phyloP scores from a whole-genome alignment of 2,888 invertebrate genomes.

The Aspidiotus destructor region DNA sequence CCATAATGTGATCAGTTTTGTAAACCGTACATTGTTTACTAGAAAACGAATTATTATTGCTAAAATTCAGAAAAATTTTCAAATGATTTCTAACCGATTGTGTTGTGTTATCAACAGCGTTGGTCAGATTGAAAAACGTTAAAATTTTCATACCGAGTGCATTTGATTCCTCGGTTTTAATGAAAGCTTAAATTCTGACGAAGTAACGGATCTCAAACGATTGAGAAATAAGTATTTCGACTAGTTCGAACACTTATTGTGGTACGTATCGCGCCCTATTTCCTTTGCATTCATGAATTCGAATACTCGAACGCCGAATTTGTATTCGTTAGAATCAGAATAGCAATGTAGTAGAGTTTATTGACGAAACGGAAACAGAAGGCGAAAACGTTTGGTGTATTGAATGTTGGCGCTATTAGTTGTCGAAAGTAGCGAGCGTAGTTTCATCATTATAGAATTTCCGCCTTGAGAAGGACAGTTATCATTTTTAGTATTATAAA shows the following conservation, averaged over 20 bases:
- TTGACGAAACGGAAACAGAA: too few species aligned
- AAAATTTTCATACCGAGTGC: not conserved
- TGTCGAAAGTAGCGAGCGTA: not conserved
- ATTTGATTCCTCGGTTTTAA: not conserved
- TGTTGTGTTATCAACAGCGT: slow-evolving; percentile 5
- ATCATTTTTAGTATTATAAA: too few species aligned
- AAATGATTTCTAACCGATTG: not conserved
- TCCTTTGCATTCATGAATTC: slow-evolving; percentile 6
- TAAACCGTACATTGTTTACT: slow-evolving; percentile 6
- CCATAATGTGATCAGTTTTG: slow-evolving; percentile 10
- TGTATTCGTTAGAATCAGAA: slow-evolving; percentile 8
- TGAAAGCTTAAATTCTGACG: not conserved
- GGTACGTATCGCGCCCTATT: slow-evolving; percentile 32
- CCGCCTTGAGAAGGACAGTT: too few species aligned
- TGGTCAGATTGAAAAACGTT: not conserved
- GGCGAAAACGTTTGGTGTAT: too few species aligned
- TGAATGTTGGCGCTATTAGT: slow-evolving; percentile 12
- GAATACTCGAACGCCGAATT: not conserved
- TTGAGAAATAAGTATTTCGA: not conserved
- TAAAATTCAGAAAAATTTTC: slow-evolving; percentile 1
- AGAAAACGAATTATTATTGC: not conserved
- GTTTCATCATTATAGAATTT: slow-evolving; percentile 7
- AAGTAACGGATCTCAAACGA: not conserved
- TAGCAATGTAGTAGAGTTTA: not conserved
- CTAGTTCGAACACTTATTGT: slow-evolving; percentile 3